Conservation (phyloP, 2,888 invertebrate species). For the Drosophila meridiana region DNA sequence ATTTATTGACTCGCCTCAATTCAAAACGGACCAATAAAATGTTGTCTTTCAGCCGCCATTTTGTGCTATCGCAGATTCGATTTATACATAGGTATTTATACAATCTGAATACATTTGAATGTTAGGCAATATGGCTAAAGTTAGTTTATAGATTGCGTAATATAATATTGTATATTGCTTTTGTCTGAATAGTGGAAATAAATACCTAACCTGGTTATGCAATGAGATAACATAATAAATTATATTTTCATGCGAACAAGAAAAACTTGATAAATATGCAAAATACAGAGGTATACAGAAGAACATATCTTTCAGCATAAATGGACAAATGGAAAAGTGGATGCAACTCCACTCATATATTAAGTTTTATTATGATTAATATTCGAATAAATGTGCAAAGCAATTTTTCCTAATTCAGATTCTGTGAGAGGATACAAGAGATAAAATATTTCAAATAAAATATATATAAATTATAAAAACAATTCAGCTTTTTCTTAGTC, state of each 20-base stretch:
- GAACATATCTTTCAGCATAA: background rate
- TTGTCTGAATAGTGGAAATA: background rate
- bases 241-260: background rate
- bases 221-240: background rate
- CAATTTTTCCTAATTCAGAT: too few relatives aligned
- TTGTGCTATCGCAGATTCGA: constrained; percentile 1
- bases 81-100: background rate
- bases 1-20: constrained; percentile 18
- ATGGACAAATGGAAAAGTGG: too few relatives aligned
- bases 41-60: constrained; percentile 37
- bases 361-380: too few relatives aligned
- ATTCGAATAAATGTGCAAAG: too few relatives aligned
- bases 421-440: too few relatives aligned
- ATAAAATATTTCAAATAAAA: too few relatives aligned
- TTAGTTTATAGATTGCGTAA: background rate
- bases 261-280: background rate
- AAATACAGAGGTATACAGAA: background rate
- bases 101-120: background rate
- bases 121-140: background rate
- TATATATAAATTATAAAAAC: too few relatives aligned
- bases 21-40: constrained; percentile 40
- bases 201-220: background rate
- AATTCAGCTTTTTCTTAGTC: background rate
- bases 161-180: background rate
- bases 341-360: too few relatives aligned